Evolutionary conservation across 2,888 invertebrate genomes (phyloP).

Genomic region (Achlya flavicornis): DNA sequence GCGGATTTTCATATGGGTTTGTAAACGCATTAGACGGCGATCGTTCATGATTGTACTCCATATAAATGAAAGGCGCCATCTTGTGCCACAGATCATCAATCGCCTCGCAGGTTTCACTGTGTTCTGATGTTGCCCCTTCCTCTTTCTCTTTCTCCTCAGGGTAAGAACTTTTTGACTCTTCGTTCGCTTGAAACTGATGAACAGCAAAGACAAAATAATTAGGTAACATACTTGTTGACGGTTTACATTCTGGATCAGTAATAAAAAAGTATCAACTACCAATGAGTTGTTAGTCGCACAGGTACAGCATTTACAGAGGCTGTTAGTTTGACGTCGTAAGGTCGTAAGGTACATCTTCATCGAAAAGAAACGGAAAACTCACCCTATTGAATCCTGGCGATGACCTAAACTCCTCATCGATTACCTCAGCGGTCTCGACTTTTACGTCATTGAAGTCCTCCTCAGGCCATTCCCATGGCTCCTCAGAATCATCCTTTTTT

Average conservation of each 20-base stretch:
- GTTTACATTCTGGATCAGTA: too few species aligned
- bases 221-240: too few species aligned
- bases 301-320: too few species aligned
- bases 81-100: constrained; percentile 52
- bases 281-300: too few species aligned
- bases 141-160: constrained; percentile 24
- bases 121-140: constrained; percentile 15
- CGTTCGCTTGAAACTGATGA: neutral
- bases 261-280: too few species aligned
- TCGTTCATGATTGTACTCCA: constrained; percentile 62
- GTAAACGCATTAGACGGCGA: constrained; percentile 42
- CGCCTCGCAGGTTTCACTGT: constrained; percentile 28
- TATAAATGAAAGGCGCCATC: constrained; percentile 57
- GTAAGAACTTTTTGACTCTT: neutral
- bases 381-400: neutral
- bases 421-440: constrained; percentile 42
- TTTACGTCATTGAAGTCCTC: constrained; percentile 41
- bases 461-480: constrained; percentile 62
- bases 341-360: neutral
- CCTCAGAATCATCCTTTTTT: constrained; percentile 18
- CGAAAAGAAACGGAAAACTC: neutral
- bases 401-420: constrained; percentile 39
- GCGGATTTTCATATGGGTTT: constrained; percentile 68
- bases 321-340: neutral
- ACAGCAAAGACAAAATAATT: neutral